Evolutionary conservation across 2,888 invertebrate genomes (phyloP).

Genomic region (Papilio gigon): DNA sequence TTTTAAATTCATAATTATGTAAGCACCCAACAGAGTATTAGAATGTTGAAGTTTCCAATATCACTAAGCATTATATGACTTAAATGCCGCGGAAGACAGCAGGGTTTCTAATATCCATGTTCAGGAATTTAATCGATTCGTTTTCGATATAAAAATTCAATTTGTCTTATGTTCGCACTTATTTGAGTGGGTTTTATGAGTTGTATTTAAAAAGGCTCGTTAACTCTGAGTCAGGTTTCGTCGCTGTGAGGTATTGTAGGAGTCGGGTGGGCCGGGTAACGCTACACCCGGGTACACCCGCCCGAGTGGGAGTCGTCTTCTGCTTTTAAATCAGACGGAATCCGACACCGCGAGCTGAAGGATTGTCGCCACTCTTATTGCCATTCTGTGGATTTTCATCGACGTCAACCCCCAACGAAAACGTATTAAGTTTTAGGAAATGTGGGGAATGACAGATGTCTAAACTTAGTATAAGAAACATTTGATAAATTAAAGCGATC

Average conservation of each 20-base stretch:
- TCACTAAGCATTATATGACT: neutral
- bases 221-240: conserved; percentile 29
- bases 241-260: conserved; percentile 23
- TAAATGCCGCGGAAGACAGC: neutral
- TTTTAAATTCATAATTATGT: neutral
- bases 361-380: conserved; percentile 12
- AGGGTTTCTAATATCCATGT: neutral
- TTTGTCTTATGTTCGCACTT: conserved; percentile 10
- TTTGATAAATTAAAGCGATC: no score
- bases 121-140: conserved; percentile 19
- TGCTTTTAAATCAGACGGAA: conserved; percentile 22
- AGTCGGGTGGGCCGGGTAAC: conserved; percentile 26
- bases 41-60: neutral
- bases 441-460: neutral
- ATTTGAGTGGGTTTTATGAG: conserved; percentile 13
- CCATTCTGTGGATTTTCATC: neutral
- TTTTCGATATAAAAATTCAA: conserved; percentile 31
- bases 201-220: conserved; percentile 33
- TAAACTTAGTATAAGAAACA: no score
- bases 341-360: neutral
- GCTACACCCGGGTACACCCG: conserved; percentile 14
- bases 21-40: neutral
- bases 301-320: conserved; percentile 26
- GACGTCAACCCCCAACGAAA: neutral
- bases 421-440: neutral